Percentiles rank a stretch among this genome's conserved stretches.
Evolutionary conservation across 2,113 vertebrate species (phyloP).

Genomic region (Etheostoma cragini): DNA sequence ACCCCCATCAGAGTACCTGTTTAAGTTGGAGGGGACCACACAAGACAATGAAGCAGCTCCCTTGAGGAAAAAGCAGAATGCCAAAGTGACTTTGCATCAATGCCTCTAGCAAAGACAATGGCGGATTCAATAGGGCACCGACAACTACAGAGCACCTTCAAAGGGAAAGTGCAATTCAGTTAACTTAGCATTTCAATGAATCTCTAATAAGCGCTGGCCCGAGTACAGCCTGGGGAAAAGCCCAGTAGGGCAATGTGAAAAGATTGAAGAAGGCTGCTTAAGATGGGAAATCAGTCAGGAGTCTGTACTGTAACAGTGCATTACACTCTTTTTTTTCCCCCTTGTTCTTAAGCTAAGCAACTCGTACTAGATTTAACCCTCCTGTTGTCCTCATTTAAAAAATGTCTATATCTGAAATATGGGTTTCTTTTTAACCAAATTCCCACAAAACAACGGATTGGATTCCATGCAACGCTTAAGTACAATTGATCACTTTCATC

Average conservation of each 20-base stretch:
- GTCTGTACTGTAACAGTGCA: conserved; percentile 17
- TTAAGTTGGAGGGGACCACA: conserved; percentile 27
- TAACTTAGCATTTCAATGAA: conserved; percentile 76
- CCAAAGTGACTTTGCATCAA: conserved; percentile 63
- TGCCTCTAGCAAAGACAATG: conserved; percentile 55
- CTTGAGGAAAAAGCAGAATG: conserved; percentile 37
- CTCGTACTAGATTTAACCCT: conserved; percentile 10
- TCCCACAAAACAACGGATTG: too few species aligned
- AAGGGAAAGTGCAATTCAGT: conserved; percentile 54
- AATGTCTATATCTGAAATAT: too few species aligned
- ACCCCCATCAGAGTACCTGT: conserved; percentile 51
- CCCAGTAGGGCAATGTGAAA: conserved; percentile 12
- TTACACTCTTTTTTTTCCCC: conserved; percentile 54
- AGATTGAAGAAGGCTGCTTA: conserved; percentile 21
- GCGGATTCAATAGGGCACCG: conserved; percentile 49
- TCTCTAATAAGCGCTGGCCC: conserved; percentile 38
- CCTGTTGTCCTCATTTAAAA: too few species aligned
- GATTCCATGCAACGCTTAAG: too few species aligned
- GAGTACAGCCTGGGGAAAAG: conserved; percentile 20
- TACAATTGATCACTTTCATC: too few species aligned
- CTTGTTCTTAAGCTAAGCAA: conserved; percentile 12
- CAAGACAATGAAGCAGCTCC: conserved; percentile 64
- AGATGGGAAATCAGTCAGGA: conserved; percentile 35
- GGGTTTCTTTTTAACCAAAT: too few species aligned
- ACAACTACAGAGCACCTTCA: conserved; percentile 52